Conservation (phyloP, 2,113 vertebrate species). For the Chinchilla lanigera region DNA sequence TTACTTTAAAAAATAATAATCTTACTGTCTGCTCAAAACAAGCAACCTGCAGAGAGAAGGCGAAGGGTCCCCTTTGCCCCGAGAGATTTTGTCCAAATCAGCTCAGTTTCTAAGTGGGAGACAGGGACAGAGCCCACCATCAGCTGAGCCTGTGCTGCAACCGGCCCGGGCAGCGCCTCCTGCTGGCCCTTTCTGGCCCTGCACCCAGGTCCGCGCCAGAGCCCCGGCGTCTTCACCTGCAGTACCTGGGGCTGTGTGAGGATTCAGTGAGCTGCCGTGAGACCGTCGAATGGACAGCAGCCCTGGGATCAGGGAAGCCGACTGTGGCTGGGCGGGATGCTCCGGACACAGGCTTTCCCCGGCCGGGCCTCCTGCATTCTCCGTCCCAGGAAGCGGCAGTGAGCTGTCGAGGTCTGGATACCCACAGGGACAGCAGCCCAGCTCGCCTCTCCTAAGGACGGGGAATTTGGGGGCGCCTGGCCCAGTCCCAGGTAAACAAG, state of each 20-base stretch:
- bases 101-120: not conserved
- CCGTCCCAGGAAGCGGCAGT: not conserved
- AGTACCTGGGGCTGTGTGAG: rapidly evolving
- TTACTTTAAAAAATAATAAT: not conserved
- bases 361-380: no score
- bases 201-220: not conserved
- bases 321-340: not conserved
- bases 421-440: not conserved
- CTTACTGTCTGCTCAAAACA: not conserved
- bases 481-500: not conserved
- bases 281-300: not conserved
- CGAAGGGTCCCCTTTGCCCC: not conserved
- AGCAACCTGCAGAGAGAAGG: rapidly evolving
- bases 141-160: rapidly evolving
- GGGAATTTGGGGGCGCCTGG: not conserved
- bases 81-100: not conserved
- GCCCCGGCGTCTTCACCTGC: rapidly evolving
- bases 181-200: rapidly evolving
- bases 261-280: rapidly evolving
- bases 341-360: rapidly evolving
- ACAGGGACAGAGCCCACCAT: rapidly evolving
- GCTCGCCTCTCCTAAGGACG: not conserved
- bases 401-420: not conserved
- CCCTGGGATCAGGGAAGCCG: rapidly evolving
- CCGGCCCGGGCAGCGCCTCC: not conserved